These are phyloP conservation scores for Mesoclemmys tuberculata DNA, from an alignment of 2,113 vertebrate species.

Conservation along the genomic window DNA sequence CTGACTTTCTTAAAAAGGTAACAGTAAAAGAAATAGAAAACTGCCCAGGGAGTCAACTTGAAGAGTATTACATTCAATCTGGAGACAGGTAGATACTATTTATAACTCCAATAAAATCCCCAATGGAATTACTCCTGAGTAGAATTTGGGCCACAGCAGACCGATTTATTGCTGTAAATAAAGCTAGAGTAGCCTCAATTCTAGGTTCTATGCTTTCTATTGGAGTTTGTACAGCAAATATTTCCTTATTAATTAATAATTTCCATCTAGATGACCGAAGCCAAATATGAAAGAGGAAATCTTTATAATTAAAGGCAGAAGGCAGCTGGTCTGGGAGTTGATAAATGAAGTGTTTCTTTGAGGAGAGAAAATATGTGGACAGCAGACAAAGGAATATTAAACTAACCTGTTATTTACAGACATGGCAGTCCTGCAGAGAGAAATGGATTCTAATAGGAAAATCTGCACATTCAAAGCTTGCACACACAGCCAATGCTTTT, in stretches of 20 bases:
- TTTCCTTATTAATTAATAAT: background rate
- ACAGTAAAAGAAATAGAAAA: background rate
- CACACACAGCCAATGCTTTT: background rate
- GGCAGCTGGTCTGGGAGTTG: background rate
- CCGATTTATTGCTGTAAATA: background rate
- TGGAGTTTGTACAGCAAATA: background rate
- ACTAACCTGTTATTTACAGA: background rate
- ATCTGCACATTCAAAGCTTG: background rate
- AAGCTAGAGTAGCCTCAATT: background rate
- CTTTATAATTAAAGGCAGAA: background rate
- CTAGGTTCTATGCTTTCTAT: background rate
- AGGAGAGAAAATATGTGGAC: background rate
- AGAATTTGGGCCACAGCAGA: background rate
- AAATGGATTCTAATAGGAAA: accelerated
- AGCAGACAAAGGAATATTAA: background rate
- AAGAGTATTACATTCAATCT: background rate
- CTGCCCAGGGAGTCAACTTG: background rate
- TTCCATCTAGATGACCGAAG: background rate
- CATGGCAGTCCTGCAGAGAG: background rate
- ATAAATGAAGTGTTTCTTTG: background rate
- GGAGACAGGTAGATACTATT: background rate
- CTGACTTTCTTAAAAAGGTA: background rate
- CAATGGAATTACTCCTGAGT: background rate
- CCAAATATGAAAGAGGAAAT: background rate
- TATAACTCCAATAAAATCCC: background rate